Base-by-base conservation (phyloP, 37 sponge, comb jelly and placozoan species). In the Chondrilla cf. caribensis region DNA sequence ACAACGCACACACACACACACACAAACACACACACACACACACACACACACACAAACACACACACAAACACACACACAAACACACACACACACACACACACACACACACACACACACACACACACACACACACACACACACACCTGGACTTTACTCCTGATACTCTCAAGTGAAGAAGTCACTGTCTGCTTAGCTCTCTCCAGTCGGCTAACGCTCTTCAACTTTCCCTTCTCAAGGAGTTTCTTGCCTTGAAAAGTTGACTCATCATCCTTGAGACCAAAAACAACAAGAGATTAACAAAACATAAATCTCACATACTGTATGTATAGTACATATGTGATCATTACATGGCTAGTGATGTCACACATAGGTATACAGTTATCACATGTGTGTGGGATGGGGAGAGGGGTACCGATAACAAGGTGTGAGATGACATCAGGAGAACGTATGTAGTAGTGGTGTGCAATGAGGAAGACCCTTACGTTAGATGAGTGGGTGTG, bases 91-190 rank as follows among this genome's bases (percentile, higher is more conserved):
- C 78, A 77, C 47, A 60, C 64, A 60, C 73, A 44, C 60, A 29
- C 73, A 15, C 79, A 40, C 42, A 86, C 62, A 40, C 41, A 58
- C 70, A 40, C 44, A 31, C 43, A 57, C 54, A 82, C n/a, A 29
- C 33, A 28, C 21, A 24, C 33, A 6, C 19, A 25, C 51, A 51
- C 28, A 25, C 28, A 54, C 54, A 54, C 79, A 44, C 51, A 47
- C 51, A 54, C 55, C 55, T 54, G 55, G 8, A 78, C 79, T 54
- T 78, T 78, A 33, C 57, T 54, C 55, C 55, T 78, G 28, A 78
- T 33, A 28, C 82, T 86, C 6, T 90, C 87, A 59, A 90, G 80
- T 4, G 90, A 90, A 29, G 62, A 68, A 7, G 90, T 39, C 17
- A 86, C 75, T 18, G 83, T 57, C 43, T 66, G 79, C 36, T 78